Percentiles rank a stretch among this genome's conserved stretches.
These are phyloP conservation scores for Oasisia sp. DNA, from an alignment of 2,888 invertebrate species.

Conservation along the genomic window DNA sequence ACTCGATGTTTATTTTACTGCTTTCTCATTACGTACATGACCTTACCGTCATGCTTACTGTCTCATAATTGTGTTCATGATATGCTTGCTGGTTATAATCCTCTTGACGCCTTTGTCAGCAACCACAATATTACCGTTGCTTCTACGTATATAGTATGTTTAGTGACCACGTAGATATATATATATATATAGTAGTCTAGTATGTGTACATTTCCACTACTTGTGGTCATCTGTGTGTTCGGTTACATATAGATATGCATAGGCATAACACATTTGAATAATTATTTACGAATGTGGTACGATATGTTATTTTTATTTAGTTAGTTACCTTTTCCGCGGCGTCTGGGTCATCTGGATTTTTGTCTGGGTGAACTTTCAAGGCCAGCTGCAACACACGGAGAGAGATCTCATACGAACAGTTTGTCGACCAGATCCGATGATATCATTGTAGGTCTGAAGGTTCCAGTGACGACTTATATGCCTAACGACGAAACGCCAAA, in stretches of 20 bases:
- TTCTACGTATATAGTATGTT: no score
- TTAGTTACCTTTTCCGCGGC: conserved; percentile 85
- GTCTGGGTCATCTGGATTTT: conserved; percentile 94
- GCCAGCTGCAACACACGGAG: conserved; percentile 56
- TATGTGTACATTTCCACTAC: not conserved
- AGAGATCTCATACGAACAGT: not conserved
- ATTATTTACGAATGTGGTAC: not conserved
- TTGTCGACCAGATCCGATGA: not conserved
- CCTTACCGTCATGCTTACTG: no score
- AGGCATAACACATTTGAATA: not conserved
- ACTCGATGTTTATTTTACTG: no score
- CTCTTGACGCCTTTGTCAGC: no score
- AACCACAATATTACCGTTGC: no score
- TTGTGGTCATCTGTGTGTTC: not conserved
- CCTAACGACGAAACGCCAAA: no score
- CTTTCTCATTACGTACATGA: no score
- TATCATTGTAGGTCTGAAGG: not conserved
- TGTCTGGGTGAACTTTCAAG: conserved; percentile 73
- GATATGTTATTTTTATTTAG: not conserved
- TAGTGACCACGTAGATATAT: no score
- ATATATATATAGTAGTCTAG: no score
- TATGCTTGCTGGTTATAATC: no score
- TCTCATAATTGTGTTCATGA: no score
- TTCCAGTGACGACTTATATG: no score
- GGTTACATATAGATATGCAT: not conserved